Evolutionary conservation across 2,797 vertebrate genomes (phyloP), one percentile per base, ranked within the genome.

Genomic region (Neoniphon sammara): DNA sequence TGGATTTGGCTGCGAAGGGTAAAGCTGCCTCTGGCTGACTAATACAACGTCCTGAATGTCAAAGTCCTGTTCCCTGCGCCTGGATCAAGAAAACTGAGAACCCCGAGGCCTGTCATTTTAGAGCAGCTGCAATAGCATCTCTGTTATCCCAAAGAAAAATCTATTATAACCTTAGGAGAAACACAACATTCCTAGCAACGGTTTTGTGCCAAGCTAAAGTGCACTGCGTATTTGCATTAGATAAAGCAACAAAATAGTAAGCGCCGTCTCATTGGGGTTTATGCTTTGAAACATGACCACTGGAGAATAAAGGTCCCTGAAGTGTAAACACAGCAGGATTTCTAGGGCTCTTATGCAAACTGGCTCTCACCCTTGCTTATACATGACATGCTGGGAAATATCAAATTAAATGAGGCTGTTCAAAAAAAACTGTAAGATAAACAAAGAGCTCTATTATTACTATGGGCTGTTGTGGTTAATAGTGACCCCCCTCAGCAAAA

Each of bases 401-500:
- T 90, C 85, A 83, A 80, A 91, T 90, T 83, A 87, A 91, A 88
- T 79, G 46, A 76, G 78, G 50, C 84, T 61, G 9, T 73, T 73
- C 9, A 44, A 70, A 83, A 81, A 69, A 73, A 78, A 77, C 11
- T 3, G 36, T 6, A 82, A 56, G 58, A 85, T 63, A 88, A 90
- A 90, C 86, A 91, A 80, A 87, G 73, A 77, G 36, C 50, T 71
- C 72, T 78, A 64, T 87, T 87, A 88, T 89, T 87, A 89, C 78
- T 73, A 12, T 62, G 59, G 56, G 66, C 72, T 84, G 86, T 79
- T 87, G 65, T 87, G 63, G 25, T 70, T 84, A 70, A 85, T 65
- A 62, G 23, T 50, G 55, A 42, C 47, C 52, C 25, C 44, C 71
- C 53, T 61, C 18, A 55, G 81, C 58, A 72, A 17, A 73, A 68